These are phyloP conservation scores for Blera fallax DNA, from an alignment of 2,888 invertebrate genomes.

Conservation along the genomic window DNA sequence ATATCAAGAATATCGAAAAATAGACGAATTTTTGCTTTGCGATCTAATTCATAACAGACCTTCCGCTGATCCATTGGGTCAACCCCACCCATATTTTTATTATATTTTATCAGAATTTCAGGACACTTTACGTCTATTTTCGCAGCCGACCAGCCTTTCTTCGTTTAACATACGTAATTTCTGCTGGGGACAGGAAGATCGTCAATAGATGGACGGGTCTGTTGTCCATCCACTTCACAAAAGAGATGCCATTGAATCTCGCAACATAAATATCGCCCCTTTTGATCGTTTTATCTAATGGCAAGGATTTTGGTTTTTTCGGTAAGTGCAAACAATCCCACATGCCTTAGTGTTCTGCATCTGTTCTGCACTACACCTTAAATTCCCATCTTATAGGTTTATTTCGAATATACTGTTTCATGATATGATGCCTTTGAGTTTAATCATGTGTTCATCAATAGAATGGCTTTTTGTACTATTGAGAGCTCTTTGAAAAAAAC, in stretches of 20 bases:
- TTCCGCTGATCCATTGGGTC: slow-evolving; percentile 52
- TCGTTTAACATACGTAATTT: neutral
- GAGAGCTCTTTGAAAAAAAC: neutral
- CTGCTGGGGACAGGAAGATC: neutral
- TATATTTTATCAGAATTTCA: slow-evolving; percentile 3
- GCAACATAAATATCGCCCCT: slow-evolving; percentile 2
- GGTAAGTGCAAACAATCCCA: slow-evolving; percentile 41
- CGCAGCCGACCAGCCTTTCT: slow-evolving; percentile 11
- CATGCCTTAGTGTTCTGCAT: slow-evolving; percentile 15
- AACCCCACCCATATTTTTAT: slow-evolving; percentile 33
- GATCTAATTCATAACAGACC: slow-evolving; percentile 19
- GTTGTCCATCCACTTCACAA: slow-evolving; percentile 43
- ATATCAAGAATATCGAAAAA: slow-evolving; percentile 46
- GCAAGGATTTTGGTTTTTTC: slow-evolving; percentile 32
- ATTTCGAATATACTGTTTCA: neutral
- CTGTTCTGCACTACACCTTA: neutral
- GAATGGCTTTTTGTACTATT: neutral
- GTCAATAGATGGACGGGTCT: slow-evolving; percentile 14
- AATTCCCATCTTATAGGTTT: neutral
- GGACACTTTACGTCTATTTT: slow-evolving; percentile 34
- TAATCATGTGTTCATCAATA: too few relatives aligned
- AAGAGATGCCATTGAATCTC: slow-evolving; percentile 30
- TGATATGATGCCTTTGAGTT: neutral
- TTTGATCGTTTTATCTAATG: slow-evolving; percentile 26
- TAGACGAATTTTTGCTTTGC: slow-evolving; percentile 36